phyloP scores from a whole-genome alignment of 2,797 vertebrate species.

The Alauda arvensis region DNA sequence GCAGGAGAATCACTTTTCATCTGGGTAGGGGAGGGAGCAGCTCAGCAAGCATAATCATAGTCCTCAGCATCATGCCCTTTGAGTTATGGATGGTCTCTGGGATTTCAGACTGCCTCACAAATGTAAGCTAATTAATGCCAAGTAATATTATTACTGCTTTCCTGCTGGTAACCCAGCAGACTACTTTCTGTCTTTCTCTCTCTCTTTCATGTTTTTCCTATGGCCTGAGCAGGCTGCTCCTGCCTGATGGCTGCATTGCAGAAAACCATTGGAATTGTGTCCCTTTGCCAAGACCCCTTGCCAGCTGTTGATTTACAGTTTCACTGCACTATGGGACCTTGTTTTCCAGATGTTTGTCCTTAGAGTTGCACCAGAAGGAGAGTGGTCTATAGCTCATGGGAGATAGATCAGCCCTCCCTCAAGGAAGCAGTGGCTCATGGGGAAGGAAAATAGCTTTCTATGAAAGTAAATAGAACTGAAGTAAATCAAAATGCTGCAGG shows the following conservation, averaged over 20 bases:
- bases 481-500: conserved; percentile 9
- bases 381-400: conserved; percentile 31
- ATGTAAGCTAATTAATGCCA: conserved; percentile 19
- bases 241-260: not conserved
- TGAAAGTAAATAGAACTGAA: not conserved
- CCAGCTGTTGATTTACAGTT: conserved; percentile 48
- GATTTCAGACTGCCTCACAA: conserved; percentile 16
- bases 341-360: conserved; percentile 15
- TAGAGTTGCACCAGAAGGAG: not conserved
- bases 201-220: conserved; percentile 23
- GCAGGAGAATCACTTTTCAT: not conserved
- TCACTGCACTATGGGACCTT: conserved; percentile 32
- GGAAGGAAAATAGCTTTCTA: not conserved
- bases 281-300: not conserved
- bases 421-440: not conserved
- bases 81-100: not conserved
- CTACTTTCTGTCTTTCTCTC: conserved; percentile 20
- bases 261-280: not conserved
- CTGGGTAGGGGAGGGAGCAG: not conserved
- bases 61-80: not conserved
- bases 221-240: conserved; percentile 7
- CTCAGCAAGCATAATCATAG: not conserved
- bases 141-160: conserved; percentile 26
- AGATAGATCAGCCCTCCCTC: conserved; percentile 32
- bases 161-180: conserved; percentile 26